These are phyloP conservation scores for Patagioenas fasciata DNA, from an alignment of 2,113 vertebrate species.

Conservation along the genomic window DNA sequence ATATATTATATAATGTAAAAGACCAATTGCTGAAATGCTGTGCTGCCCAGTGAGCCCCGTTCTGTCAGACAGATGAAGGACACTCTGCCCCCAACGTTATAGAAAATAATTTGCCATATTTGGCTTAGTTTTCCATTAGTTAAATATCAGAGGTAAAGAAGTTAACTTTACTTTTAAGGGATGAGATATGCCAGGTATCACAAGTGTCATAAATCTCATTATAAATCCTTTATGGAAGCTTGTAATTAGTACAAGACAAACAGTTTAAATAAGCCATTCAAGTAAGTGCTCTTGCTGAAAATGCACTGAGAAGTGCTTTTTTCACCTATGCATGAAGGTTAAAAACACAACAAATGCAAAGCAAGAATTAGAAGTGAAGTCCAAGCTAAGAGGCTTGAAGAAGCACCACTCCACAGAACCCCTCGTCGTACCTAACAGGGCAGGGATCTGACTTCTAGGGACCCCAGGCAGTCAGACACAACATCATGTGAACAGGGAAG, in stretches of 20 bases:
- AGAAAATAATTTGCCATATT: neutral
- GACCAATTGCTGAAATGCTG: neutral
- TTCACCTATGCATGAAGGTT: neutral
- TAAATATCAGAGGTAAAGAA: neutral
- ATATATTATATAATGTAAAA: neutral
- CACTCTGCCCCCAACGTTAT: fast-evolving
- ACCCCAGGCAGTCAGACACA: neutral
- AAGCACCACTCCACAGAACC: neutral
- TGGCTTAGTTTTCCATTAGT: neutral
- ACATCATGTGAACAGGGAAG: neutral
- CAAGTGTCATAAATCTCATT: neutral
- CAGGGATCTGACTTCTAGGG: neutral
- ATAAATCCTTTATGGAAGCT: neutral
- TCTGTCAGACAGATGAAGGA: neutral
- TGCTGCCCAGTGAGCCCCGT: neutral
- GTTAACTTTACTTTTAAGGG: neutral
- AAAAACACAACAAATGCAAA: neutral
- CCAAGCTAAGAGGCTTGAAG: neutral
- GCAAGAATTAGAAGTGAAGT: neutral
- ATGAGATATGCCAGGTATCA: neutral
- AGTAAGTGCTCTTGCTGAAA: neutral
- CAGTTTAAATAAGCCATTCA: neutral
- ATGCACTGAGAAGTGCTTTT: neutral
- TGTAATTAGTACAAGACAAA: neutral
- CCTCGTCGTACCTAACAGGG: fast-evolving